Base-by-base conservation (phyloP, 1,140 invertebrate genomes). In the Lepidurus apus region DNA sequence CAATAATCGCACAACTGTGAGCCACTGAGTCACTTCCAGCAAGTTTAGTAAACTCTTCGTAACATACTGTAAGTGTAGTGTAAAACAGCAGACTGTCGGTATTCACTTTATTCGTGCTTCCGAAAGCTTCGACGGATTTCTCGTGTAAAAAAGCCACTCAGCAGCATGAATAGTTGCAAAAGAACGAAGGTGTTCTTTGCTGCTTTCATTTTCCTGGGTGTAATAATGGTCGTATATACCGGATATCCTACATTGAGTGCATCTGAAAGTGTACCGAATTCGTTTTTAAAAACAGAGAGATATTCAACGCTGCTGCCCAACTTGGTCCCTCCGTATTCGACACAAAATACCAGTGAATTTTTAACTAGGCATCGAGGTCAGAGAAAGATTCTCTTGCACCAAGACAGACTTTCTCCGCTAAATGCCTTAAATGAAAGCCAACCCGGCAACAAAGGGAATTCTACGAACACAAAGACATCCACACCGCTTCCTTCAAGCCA, bases 181-280 rank as follows among this genome's bases (percentile, higher is more conserved):
- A 21, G 53, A 65, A 65, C 21, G 9, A 65, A 65, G 53, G 53
- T 65, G n/a, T 21, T 65, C 53, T 65, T 65, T 13, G 53, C 13
- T n/a, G 53, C 53, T 7, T 65, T 65, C n/a, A 65, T 65, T 65
- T 65, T 65, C 21, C 7, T 65, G 53, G 53, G 53, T 21, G 53
- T 65, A 13, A 17, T 65, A 65, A 65, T 65, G 53, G 53, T 65
- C 53, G 53, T 65, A n/a, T 65, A 65, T 21, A 65, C 53, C n/a
- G 53, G 53, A 65, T 65, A 65, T 9, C 53, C 53, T n/a, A n/a
- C 53, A 65, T 4, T 21, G 53, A 0, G 21, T 17, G 5, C 21
- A 17, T n/a, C 53, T 65, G 53, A 65, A 9, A 65, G 53, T 21
- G 53, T 21, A 21, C 9, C 53, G 53, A 65, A 65, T 21, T 65